Evolutionary conservation across 2,113 vertebrate species (phyloP).

Genomic region (Phrynocephalus versicolor): DNA sequence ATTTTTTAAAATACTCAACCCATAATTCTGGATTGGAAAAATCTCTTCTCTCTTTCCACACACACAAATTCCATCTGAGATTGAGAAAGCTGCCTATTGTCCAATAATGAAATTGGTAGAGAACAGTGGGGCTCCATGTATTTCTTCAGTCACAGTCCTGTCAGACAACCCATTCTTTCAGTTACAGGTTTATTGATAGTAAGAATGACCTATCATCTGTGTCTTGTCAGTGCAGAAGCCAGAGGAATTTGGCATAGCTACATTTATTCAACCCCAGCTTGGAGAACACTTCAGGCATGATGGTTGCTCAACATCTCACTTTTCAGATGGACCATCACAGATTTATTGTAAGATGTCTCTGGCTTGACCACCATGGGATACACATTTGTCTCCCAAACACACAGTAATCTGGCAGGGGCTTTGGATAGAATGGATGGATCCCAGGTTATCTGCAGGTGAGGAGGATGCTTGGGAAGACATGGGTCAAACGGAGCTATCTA

Average conservation of each 20-base stretch:
- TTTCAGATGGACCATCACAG: too few relatives aligned
- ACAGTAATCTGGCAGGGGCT: constrained; percentile 7
- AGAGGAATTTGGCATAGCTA: too few relatives aligned
- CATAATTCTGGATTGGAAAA: not conserved
- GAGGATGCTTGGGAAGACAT: not conserved
- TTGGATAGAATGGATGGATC: not conserved
- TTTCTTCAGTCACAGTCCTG: not conserved
- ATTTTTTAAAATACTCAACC: not conserved
- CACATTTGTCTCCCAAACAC: not conserved
- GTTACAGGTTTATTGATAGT: not conserved
- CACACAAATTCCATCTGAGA: not conserved
- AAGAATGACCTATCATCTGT: not conserved
- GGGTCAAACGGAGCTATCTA: not conserved
- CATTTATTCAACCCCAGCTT: too few relatives aligned
- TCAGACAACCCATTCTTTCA: not conserved
- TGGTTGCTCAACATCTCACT: not conserved
- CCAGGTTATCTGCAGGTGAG: too few relatives aligned
- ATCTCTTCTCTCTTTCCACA: not conserved
- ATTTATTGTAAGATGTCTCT: not conserved
- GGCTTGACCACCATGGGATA: too few relatives aligned
- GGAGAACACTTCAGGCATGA: too few relatives aligned
- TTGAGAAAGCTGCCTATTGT: not conserved
- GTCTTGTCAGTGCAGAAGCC: not conserved
- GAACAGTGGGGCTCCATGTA: not conserved
- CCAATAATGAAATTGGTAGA: not conserved